phyloP scores from a whole-genome alignment of 2,888 invertebrate genomes.

The Stenotaenia linearis region DNA sequence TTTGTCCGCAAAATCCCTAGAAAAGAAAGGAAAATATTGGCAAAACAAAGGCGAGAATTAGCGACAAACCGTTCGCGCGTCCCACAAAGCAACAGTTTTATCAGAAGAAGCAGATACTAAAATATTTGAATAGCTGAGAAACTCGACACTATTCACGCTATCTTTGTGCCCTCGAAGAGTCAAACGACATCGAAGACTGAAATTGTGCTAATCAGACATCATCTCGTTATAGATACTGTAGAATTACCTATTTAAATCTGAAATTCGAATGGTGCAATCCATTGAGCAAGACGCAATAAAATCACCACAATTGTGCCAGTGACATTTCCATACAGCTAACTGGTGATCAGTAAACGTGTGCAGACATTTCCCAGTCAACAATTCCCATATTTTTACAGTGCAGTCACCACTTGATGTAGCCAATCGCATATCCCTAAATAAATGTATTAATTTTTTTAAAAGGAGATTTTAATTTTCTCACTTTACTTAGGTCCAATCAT shows the following conservation, averaged over 20 bases:
- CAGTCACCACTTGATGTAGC: constrained; percentile 26
- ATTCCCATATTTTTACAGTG: constrained; percentile 13
- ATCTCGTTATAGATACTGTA: not conserved
- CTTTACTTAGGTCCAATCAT: not conserved
- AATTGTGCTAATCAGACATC: not conserved
- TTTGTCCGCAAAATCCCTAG: constrained; percentile 26
- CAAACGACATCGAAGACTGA: not conserved
- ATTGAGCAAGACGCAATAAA: constrained; percentile 6
- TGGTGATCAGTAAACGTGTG: not conserved
- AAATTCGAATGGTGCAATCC: constrained; percentile 21
- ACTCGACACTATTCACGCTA: constrained; percentile 18
- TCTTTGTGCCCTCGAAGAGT: constrained; percentile 26
- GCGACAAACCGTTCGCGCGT: constrained; percentile 2
- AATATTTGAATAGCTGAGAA: constrained; percentile 17
- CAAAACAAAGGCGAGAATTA: not conserved
- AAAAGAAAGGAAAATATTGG: not conserved
- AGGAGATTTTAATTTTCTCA: too few relatives aligned
- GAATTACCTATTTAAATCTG: not conserved
- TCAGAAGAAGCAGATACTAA: constrained; percentile 24
- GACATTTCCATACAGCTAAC: not conserved
- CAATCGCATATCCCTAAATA: not conserved
- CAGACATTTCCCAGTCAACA: not conserved
- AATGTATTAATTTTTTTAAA: too few relatives aligned
- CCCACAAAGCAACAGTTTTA: constrained; percentile 14
- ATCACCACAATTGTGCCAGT: constrained; percentile 27